A percentile compares a stretch with the other conserved stretches of the same genome.
Evolutionary conservation across 1,140 invertebrate species (phyloP).

Genomic region (Bilobella aurantiaca): DNA sequence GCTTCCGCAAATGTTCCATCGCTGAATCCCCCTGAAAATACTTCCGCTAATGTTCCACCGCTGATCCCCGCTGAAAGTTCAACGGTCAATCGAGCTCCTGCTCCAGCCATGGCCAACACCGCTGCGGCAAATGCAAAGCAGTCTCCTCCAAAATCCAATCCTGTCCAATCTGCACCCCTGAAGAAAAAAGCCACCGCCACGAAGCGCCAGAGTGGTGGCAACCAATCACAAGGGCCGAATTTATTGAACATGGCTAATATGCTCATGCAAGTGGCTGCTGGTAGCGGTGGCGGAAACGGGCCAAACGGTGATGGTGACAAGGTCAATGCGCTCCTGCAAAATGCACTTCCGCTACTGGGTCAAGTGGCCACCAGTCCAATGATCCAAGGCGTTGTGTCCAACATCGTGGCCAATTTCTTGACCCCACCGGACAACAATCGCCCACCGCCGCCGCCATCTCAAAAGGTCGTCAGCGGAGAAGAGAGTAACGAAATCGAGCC

Average conservation of each 20-base stretch:
- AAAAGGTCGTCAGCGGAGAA: not conserved
- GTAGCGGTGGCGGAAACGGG: conserved; percentile 14
- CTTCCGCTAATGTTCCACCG: too few relatives aligned
- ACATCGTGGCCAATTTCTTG: conserved; percentile 30
- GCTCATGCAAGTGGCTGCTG: conserved; percentile 22
- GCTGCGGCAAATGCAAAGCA: not conserved
- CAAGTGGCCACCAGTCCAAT: conserved; percentile 32
- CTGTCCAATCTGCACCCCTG: not conserved
- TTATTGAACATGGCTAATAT: conserved; percentile 29
- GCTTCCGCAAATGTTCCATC: not conserved
- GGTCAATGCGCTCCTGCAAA: conserved; percentile 28
- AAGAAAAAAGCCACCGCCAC: not conserved
- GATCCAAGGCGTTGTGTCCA: conserved; percentile 29
- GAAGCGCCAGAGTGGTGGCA: not conserved
- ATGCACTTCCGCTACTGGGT: conserved; percentile 27
- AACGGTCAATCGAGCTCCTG: too few relatives aligned
- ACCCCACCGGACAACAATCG: conserved; percentile 22
- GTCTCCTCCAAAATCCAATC: not conserved
- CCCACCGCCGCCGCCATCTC: not conserved
- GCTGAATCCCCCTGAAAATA: too few relatives aligned
- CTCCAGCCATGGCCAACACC: too few relatives aligned
- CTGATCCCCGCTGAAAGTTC: too few relatives aligned
- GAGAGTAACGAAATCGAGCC: conserved; percentile 22
- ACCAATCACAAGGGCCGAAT: not conserved
- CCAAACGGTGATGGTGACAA: conserved; percentile 22